A percentile compares a stretch with the other conserved stretches of the same genome.
These are phyloP conservation scores for Marasmarcha lunaedactyla DNA, from an alignment of 2,888 invertebrate genomes.

Conservation along the genomic window DNA sequence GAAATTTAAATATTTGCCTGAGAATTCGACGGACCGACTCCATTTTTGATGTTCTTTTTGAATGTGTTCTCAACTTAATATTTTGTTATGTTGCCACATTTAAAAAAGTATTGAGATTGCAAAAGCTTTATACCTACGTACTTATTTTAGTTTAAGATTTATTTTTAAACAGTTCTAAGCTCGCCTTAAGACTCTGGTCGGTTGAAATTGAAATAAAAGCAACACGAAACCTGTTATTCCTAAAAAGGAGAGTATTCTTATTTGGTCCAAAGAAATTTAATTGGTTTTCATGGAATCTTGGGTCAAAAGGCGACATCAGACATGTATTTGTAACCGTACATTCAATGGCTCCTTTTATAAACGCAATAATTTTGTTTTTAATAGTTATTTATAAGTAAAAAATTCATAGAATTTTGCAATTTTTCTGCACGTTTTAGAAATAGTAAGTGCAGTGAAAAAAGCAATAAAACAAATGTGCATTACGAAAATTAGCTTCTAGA, in stretches of 20 bases:
- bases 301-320: slow-evolving; percentile 40
- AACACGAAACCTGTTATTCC: slow-evolving; percentile 23
- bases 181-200: slow-evolving; percentile 20
- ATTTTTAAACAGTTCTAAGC: too few species aligned
- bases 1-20: slow-evolving; percentile 70
- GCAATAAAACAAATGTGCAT: too few species aligned
- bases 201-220: slow-evolving; percentile 23
- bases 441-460: too few species aligned
- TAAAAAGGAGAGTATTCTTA: slow-evolving; percentile 20
- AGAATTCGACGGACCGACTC: slow-evolving; percentile 39
- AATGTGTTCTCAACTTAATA: slow-evolving; percentile 15
- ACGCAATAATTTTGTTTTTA: too few species aligned
- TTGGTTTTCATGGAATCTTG: slow-evolving; percentile 34
- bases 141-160: too few species aligned
- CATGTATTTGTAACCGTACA: slow-evolving; percentile 25
- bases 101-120: slow-evolving; percentile 20
- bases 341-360: too few species aligned
- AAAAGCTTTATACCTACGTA: too few species aligned
- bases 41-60: slow-evolving; percentile 30
- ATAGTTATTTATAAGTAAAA: too few species aligned
- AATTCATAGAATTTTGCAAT: too few species aligned
- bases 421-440: too few species aligned
- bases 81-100: slow-evolving; percentile 59
- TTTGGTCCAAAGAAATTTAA: slow-evolving; percentile 47
- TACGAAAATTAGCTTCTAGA: too few species aligned